Conservation (phyloP, 2,113 vertebrate genomes). For the Cyanoramphus novaezelandiae region DNA sequence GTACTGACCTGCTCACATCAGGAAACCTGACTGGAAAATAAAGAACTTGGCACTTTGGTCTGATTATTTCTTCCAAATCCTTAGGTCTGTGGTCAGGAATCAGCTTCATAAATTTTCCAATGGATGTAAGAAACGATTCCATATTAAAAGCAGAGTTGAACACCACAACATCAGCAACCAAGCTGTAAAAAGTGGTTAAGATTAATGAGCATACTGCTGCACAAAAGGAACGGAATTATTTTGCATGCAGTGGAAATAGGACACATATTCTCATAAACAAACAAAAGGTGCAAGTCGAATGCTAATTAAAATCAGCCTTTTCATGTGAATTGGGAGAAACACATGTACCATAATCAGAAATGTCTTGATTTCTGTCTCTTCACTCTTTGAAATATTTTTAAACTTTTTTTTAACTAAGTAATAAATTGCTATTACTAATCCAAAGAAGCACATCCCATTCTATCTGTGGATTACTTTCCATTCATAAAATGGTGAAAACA, state of each 20-base stretch:
- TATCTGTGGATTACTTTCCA: neutral
- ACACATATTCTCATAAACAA: neutral
- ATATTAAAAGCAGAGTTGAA: constrained; percentile 95
- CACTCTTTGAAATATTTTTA: neutral
- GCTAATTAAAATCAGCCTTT: neutral
- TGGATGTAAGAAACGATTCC: constrained; percentile 91
- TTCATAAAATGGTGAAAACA: neutral
- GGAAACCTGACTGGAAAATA: constrained; percentile 90
- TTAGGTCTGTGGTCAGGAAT: constrained; percentile 92
- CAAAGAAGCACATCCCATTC: neutral
- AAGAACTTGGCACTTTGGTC: constrained; percentile 89
- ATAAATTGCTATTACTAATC: neutral
- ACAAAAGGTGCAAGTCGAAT: neutral
- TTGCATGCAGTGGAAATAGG: neutral
- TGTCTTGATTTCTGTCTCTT: neutral
- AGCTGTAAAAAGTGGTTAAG: constrained; percentile 72
- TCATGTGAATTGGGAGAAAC: neutral
- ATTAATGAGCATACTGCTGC: neutral
- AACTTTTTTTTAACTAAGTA: neutral
- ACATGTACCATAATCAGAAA: neutral
- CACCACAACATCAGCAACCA: constrained; percentile 88
- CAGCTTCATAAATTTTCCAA: constrained; percentile 88
- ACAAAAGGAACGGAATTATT: neutral
- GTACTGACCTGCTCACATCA: constrained; percentile 86
- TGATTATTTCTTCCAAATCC: constrained; percentile 85